Base-by-base conservation (phyloP, 35 echinoderm and acorn worm species). In the Patiria miniata region DNA sequence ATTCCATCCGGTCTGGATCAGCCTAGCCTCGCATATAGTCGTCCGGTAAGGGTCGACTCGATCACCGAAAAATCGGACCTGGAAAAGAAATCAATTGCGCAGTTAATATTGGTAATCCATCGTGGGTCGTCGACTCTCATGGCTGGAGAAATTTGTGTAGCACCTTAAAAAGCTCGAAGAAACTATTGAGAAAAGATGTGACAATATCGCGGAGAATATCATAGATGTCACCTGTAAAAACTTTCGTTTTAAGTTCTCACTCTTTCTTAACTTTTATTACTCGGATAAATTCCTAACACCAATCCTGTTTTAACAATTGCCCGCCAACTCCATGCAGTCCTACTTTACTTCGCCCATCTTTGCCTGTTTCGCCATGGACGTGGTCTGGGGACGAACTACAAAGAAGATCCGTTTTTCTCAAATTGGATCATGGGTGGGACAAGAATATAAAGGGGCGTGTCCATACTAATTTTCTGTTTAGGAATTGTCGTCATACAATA, bases 301-400 rank as follows among this genome's bases (percentile, higher is more conserved):
- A n/a, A n/a, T n/a, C n/a, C n/a, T n/a, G n/a, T n/a, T n/a, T n/a
- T n/a, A n/a, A n/a, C n/a, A n/a, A n/a, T n/a, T n/a, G n/a, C n/a
- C n/a, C n/a, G n/a, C n/a, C 65, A 90, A 97, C 39, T 86, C 94
- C 7, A 52, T 97, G 2, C 90, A 92, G 36, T 92, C 88, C 8
- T 93, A 97, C 65, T 92, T 97, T 47, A 87, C 94, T 29, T 86
- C 94, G 19, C 91, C 94, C 34, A 97, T 97, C 47, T 93, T 92
- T 39, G 80, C 88, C 37, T 93, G 87, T 36, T 93, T 97, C 65
- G 90, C 93, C 14, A 81, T 89, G 86, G 94, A 90, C 17, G 50
- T 97, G 39, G 32, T 85, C 36, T 93, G 94, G 90, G 16, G 30
- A 1, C 79, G 94, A 34, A 93, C 77, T 37, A 97, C 51, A 88